Percentiles rank a stretch among this genome's conserved stretches.
phyloP scores from a whole-genome alignment of 2,113 vertebrate species.

The Heliornis fulica region DNA sequence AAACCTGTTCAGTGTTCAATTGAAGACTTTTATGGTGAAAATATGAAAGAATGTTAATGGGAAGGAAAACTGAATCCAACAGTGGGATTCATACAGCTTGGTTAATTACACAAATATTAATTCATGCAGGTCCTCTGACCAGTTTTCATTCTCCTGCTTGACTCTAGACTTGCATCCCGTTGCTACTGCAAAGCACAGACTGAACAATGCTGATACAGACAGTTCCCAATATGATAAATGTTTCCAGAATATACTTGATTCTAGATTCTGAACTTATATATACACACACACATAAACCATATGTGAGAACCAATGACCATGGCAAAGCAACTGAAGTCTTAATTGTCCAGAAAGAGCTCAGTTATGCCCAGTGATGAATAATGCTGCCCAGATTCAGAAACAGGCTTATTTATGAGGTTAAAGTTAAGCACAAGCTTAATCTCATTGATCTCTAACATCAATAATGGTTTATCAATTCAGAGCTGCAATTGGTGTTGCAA shows the following conservation, averaged over 20 bases:
- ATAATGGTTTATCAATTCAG: conserved; percentile 39
- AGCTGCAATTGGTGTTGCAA: background rate
- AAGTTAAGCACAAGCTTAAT: conserved; percentile 60
- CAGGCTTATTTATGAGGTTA: conserved; percentile 48
- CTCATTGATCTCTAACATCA: conserved; percentile 43
- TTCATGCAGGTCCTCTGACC: background rate
- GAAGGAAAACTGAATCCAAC: background rate
- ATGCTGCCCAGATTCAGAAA: conserved; percentile 11
- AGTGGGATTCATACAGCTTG: background rate
- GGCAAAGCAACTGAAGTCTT: conserved; percentile 32
- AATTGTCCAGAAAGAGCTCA: conserved; percentile 20
- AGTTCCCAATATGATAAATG: background rate
- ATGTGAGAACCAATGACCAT: background rate
- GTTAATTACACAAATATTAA: conserved; percentile 27
- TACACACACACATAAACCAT: background rate
- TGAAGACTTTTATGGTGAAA: background rate
- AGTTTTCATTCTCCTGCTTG: background rate
- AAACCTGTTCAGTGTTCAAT: background rate
- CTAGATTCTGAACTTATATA: background rate
- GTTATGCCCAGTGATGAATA: background rate
- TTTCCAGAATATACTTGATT: background rate
- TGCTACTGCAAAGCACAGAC: background rate
- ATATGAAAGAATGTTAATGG: conserved; percentile 1
- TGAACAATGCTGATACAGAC: background rate
- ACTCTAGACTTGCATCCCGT: background rate